Evolutionary conservation across 2,888 invertebrate genomes (phyloP), one percentile per base, ranked within the genome.

Genomic region (Cynaeus angustus): DNA sequence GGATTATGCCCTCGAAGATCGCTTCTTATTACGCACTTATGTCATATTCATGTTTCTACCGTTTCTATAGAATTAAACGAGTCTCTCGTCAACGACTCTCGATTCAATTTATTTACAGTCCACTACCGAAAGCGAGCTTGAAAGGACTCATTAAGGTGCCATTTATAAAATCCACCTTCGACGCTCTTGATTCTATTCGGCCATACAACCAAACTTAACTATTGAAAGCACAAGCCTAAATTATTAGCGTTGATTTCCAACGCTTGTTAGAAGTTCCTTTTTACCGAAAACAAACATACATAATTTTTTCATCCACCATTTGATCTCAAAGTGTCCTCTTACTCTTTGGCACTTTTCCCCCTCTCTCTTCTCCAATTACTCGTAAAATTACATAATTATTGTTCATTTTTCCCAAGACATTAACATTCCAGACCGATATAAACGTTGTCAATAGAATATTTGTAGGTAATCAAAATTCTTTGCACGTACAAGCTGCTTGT

Each of bases 391-490:
- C 50, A 50, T 64, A 64, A 64, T 64, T 64, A 64, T 53, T 64
- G 53, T 10, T 52, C 64, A 64, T 64, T 64, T 64, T 61, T 61
- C 37, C 26, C 38, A 26, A 37, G 64, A 53, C 59, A 80, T 81
- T 80, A 81, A 79, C 79, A 81, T 80, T 80, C 79, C 75, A 73
- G 72, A 72, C 73, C 76, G 74, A 77, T 75, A 74, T 79, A 81
- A 80, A 78, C 80, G 79, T 78, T 81, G 82, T 82, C 83, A 82
- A 83, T 83, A 82, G 82, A 82, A 83, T 82, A 83, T 82, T 79
- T 80, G 81, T 75, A 73, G 74, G 72, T 71, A 72, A 80, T 81
- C 78, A 75, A 69, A 74, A 81, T 80, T 79, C 80, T 67, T 43
- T 56, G 73, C 82, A 82, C 83, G 83, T 82, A 79, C 72, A 78